Base-by-base conservation (phyloP, 2,797 vertebrate genomes). In the Phalloptychus januarius region DNA sequence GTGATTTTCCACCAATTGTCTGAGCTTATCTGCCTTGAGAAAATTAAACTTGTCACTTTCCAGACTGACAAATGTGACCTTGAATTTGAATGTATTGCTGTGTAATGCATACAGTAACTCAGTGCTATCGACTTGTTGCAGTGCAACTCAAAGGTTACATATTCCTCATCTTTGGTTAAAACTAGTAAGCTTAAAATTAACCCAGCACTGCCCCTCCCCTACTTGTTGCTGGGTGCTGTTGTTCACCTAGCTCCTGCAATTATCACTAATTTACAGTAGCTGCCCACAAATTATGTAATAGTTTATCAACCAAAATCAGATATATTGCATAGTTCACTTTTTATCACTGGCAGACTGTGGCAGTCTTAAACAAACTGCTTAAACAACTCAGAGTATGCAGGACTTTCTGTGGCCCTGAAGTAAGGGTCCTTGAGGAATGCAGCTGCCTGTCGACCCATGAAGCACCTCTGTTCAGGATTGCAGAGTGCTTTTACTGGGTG, bases 381-480 rank as follows among this genome's bases (percentile, higher is more conserved):
- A 61, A 25, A 69, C 12, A 48, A 45, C 1, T 54, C 2, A 6
- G 33, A 58, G 18, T 13, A 38, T 31, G 4, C 31, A 75, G 25
- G 13, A 15, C 38, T 67, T 31, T 48, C 46, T 69, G 28, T 38
- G n/a, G 10, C 50, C 48, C 28, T 31, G 72, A 16, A 76, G 38
- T 31, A 50, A 18, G 40, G 33, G 1, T n/a, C 36, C 18, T n/a
- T 45, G 36, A 77, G 48, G 67, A 74, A 38, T 48, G 48, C 18
- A 46, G 69, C 78, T 77, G 61, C 77, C 73, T 71, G 44, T 63
- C 54, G 46, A 69, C 61, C 70, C 42, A 0, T 16, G 31, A 15
- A 15, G 72, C 28, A 38, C 71, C 40, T 70, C 36, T 31, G 71
- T 16, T 44, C 65, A n/a, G 46, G 65, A 42, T 46, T 58, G 56